Evolutionary conservation across 2,888 invertebrate species (phyloP).

Genomic region (Pegoplata infirma): DNA sequence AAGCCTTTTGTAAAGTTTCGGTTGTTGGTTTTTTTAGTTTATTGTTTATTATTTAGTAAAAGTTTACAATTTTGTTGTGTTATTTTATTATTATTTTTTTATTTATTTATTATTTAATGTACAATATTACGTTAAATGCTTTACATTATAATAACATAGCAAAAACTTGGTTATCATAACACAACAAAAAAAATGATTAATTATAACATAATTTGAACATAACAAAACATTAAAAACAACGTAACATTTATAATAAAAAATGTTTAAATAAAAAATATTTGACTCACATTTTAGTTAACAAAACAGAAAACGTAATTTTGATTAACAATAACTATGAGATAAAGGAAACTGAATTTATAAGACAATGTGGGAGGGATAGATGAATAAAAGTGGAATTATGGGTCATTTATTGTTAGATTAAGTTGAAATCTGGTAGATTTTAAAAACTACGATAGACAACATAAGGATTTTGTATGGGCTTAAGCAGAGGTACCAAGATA

Average conservation of each 20-base stretch:
- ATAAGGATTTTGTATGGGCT: too few relatives aligned
- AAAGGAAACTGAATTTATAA: background rate
- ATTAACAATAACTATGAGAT: background rate
- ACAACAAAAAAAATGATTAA: constrained; percentile 41
- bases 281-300: too few relatives aligned
- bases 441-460: too few relatives aligned
- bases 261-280: constrained; percentile 4
- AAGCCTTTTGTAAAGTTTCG: constrained; percentile 7
- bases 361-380: background rate
- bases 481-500: too few relatives aligned
- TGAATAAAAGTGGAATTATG: background rate
- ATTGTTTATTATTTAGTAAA: constrained; percentile 24
- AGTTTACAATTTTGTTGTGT: constrained; percentile 30
- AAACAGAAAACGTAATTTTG: background rate
- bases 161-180: constrained; percentile 34
- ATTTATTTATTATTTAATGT: constrained; percentile 40
- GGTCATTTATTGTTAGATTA: too few relatives aligned
- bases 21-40: background rate
- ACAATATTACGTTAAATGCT: constrained; percentile 34
- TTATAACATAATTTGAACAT: constrained; percentile 32
- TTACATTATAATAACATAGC: background rate
- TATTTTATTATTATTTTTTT: constrained; percentile 10
- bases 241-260: constrained; percentile 18
- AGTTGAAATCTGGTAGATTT: background rate
- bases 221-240: constrained; percentile 36